Conservation (phyloP, 2,797 vertebrate genomes). For the Liparis tanakae region DNA sequence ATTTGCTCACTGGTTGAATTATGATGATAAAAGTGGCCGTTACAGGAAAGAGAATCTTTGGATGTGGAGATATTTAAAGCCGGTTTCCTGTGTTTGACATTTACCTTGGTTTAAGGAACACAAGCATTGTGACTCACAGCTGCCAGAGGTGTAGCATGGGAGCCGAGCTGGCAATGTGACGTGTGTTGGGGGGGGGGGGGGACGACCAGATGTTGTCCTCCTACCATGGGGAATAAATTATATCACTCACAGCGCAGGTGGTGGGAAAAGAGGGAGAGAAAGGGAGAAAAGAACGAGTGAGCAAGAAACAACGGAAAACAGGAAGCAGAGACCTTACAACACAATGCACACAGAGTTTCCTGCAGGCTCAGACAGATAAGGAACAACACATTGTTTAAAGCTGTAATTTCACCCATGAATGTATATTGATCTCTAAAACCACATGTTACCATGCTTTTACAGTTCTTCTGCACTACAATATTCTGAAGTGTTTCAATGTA, state of each 20-base stretch:
- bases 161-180: slow-evolving; percentile 50
- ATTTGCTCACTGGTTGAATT: slow-evolving; percentile 17
- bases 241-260: slow-evolving; percentile 78
- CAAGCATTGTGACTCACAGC: slow-evolving; percentile 72
- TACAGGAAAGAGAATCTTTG: slow-evolving; percentile 63
- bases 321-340: slow-evolving; percentile 79
- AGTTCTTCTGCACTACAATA: slow-evolving; percentile 28
- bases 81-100: slow-evolving; percentile 76
- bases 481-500: neutral
- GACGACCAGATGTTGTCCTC: slow-evolving; percentile 74
- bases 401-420: slow-evolving; percentile 69
- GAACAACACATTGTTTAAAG: slow-evolving; percentile 77
- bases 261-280: slow-evolving; percentile 73
- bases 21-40: slow-evolving; percentile 41
- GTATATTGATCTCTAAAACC: slow-evolving; percentile 62
- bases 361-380: slow-evolving; percentile 83
- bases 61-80: slow-evolving; percentile 68
- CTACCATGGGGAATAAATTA: slow-evolving; percentile 69
- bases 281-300: slow-evolving; percentile 73
- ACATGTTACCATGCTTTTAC: slow-evolving; percentile 25
- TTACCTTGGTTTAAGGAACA: slow-evolving; percentile 81
- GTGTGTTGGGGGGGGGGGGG: slow-evolving; percentile 16
- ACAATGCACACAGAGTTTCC: slow-evolving; percentile 80
- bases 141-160: slow-evolving; percentile 68
- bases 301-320: slow-evolving; percentile 79